A percentile compares a stretch with the other conserved stretches of the same genome.
phyloP scores from a whole-genome alignment of 1,140 invertebrate species.

The Harlomillsia oculata region DNA sequence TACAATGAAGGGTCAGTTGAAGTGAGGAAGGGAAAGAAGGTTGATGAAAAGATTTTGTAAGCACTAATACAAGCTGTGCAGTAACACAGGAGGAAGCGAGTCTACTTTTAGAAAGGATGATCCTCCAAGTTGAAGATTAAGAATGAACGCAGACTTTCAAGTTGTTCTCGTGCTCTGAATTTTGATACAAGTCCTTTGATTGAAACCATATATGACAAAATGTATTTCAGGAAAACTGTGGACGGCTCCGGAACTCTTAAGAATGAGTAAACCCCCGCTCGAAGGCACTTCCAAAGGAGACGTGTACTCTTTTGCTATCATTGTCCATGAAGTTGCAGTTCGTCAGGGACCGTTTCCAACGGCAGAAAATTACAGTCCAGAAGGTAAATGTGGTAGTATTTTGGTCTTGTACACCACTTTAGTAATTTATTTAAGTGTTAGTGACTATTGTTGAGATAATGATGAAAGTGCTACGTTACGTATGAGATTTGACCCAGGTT shows the following conservation, averaged over 20 bases:
- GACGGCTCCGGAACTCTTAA: slow-evolving; percentile 84
- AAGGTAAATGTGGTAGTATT: slow-evolving; percentile 46
- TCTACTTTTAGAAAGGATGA: too few relatives aligned
- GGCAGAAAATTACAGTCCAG: slow-evolving; percentile 55
- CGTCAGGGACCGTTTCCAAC: slow-evolving; percentile 75
- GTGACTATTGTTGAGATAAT: background rate
- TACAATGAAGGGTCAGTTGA: too few relatives aligned
- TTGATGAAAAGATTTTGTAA: too few relatives aligned
- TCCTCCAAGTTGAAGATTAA: too few relatives aligned
- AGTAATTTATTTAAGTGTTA: too few relatives aligned
- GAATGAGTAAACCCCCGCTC: slow-evolving; percentile 53
- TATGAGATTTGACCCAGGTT: too few relatives aligned
- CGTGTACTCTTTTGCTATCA: slow-evolving; percentile 90
- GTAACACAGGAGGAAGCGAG: too few relatives aligned
- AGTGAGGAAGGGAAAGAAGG: too few relatives aligned
- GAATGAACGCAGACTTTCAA: too few relatives aligned
- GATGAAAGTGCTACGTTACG: too few relatives aligned
- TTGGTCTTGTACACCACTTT: background rate
- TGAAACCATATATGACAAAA: background rate
- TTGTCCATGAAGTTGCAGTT: slow-evolving; percentile 82
- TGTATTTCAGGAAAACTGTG: slow-evolving; percentile 62
- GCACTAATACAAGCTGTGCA: too few relatives aligned
- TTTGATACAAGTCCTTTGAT: slow-evolving; percentile 7
- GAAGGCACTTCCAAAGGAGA: slow-evolving; percentile 83
- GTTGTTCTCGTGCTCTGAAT: slow-evolving; percentile 12